Evolutionary conservation across 2,888 invertebrate genomes (phyloP), one percentile per base, ranked within the genome.

Genomic region (Rhodophaea formosa): DNA sequence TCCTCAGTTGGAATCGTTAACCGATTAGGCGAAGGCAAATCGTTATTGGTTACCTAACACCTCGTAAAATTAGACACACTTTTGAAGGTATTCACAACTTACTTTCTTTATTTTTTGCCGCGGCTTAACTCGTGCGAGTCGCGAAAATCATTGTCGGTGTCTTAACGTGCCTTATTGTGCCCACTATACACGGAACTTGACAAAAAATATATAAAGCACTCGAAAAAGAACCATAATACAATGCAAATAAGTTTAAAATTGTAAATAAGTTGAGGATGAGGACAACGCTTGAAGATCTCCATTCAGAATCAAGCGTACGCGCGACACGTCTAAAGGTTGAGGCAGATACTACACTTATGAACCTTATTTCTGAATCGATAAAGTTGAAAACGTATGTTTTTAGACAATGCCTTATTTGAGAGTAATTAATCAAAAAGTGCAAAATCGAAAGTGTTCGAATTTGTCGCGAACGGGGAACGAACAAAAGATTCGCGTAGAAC

Each of bases 391-490:
- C 12, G 10, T 1, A 51, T 10, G 32, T 17, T 51, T 14, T 35
- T 15, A 30, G 35, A 51, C 16, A 16, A 55, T 44, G 56, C 72
- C 70, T 64, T 72, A 72, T 74, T 72, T 58, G 71, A 62, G 63
- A 62, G 62, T 68, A 69, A 82, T 83, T 75, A 80, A 82, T 79
- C 80, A 84, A 72, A 65, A 63, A 57, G 49, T 65, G 68, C 65
- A 71, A 77, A 81, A 82, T 74, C 68, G 82, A 85, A 84, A 84
- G 84, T 80, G 63, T 64, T 61, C 66, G 67, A 72, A 72, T 69
- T 67, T 65, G 66, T 66, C 65, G 62, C 63, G 54, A 60, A 59
- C 62, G 23, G 23, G n/a, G 39, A 39, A 39, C 12, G 55, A 63
- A 74, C 72, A 74, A 73, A 76, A 71, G 70, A 67, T 53, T 58